A percentile compares a stretch with the other conserved stretches of the same genome.
phyloP scores from a whole-genome alignment of 1,140 invertebrate species.

The Lasioglossum baleicum region DNA sequence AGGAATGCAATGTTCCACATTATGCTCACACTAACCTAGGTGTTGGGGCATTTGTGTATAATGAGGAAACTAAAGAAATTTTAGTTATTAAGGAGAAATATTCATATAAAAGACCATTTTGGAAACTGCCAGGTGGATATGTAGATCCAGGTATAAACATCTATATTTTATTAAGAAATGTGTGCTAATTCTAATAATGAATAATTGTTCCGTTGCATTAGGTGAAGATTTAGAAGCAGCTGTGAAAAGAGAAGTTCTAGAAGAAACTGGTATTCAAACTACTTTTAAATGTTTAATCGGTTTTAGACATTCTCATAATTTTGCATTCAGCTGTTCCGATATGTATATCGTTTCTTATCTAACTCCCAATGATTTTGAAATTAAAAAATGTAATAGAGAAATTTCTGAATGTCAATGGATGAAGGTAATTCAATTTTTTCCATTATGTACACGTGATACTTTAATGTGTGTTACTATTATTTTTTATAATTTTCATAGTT shows the following conservation, averaged over 20 bases:
- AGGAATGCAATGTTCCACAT: conserved; percentile 86
- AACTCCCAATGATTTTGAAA: conserved; percentile 83
- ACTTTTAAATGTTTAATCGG: conserved; percentile 88
- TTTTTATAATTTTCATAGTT: conserved; percentile 79
- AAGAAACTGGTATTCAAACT: conserved; percentile 92
- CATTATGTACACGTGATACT: not conserved
- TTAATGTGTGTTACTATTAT: conserved; percentile 11
- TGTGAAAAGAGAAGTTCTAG: conserved; percentile 90
- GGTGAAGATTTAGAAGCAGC: conserved; percentile 90
- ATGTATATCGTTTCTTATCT: conserved; percentile 90
- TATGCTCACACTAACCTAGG: conserved; percentile 93
- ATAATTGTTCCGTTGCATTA: conserved; percentile 65
- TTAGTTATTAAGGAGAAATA: conserved; percentile 89
- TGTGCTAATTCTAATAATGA: not conserved
- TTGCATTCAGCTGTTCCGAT: conserved; percentile 90
- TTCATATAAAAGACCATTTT: conserved; percentile 76
- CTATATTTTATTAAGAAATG: not conserved
- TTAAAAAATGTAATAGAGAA: conserved; percentile 87
- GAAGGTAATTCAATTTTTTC: conserved; percentile 76
- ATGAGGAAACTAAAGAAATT: conserved; percentile 85
- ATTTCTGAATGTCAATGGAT: conserved; percentile 91
- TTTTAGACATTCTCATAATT: conserved; percentile 87
- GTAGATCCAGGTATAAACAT: conserved; percentile 86
- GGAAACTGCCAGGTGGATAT: conserved; percentile 96
- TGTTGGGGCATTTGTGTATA: conserved; percentile 92